phyloP scores from a whole-genome alignment of 2,888 invertebrate genomes.

The Drosophila merina region DNA sequence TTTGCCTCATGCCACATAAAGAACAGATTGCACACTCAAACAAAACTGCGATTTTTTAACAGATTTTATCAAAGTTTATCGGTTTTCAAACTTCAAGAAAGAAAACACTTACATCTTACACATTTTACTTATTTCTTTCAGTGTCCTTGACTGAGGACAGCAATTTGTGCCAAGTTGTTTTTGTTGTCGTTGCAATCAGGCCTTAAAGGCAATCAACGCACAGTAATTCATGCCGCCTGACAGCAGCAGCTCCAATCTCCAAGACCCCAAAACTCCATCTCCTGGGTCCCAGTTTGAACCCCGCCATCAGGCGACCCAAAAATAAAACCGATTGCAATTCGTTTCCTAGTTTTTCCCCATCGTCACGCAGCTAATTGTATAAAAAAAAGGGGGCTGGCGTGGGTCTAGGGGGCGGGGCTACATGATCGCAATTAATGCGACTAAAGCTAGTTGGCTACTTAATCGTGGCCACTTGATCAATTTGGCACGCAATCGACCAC shows the following conservation, averaged over 20 bases:
- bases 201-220: constrained; percentile 80
- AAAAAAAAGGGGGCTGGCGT: constrained; percentile 13
- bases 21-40: constrained; percentile 29
- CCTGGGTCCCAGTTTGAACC: constrained; percentile 6
- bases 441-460: constrained; percentile 39
- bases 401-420: constrained; percentile 14
- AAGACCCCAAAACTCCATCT: constrained; percentile 6
- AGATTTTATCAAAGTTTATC: neutral
- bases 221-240: constrained; percentile 75
- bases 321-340: constrained; percentile 34
- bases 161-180: constrained; percentile 63
- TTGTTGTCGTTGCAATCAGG: constrained; percentile 59
- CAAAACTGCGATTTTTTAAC: neutral
- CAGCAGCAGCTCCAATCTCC: constrained; percentile 47
- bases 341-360: constrained; percentile 38
- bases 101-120: neutral
- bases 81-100: neutral
- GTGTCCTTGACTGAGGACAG: constrained; percentile 29
- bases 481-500: constrained; percentile 44
- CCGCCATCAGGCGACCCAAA: constrained; percentile 43
- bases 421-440: constrained; percentile 58
- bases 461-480: constrained; percentile 49
- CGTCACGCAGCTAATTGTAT: constrained; percentile 66
- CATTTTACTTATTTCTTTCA: neutral
- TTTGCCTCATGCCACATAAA: constrained; percentile 61